Evolutionary conservation across 2,888 invertebrate genomes (phyloP).

Genomic region (Melangyna quadrimaculata): DNA sequence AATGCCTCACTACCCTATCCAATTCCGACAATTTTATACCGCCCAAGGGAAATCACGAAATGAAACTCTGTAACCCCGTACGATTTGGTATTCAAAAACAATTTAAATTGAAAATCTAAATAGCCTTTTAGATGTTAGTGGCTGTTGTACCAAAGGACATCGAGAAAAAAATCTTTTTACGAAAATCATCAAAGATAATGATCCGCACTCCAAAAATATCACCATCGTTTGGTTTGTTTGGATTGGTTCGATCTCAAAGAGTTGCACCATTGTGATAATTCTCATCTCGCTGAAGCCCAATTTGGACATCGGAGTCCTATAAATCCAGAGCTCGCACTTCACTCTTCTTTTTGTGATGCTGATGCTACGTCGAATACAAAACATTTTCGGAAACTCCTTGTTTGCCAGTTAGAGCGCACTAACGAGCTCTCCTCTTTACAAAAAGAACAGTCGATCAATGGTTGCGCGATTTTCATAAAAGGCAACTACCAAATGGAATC

Average conservation of each 20-base stretch:
- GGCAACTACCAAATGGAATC: slow-evolving; percentile 61
- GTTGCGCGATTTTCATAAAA: slow-evolving; percentile 67
- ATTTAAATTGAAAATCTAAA: slow-evolving; percentile 61
- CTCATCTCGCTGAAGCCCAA: not conserved
- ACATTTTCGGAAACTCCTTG: slow-evolving; percentile 63
- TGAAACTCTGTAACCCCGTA: not conserved
- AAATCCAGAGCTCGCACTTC: not conserved
- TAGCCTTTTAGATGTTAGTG: slow-evolving; percentile 38
- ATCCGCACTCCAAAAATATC: slow-evolving; percentile 66
- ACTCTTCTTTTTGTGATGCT: slow-evolving; percentile 8
- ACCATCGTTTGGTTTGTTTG: slow-evolving; percentile 18
- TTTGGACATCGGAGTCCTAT: not conserved
- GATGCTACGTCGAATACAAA: slow-evolving; percentile 49
- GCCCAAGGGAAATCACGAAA: slow-evolving; percentile 29
- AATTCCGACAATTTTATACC: not conserved
- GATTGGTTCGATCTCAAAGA: not conserved
- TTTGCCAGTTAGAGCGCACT: slow-evolving; percentile 47
- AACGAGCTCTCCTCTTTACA: slow-evolving; percentile 51
- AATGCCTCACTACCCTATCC: not conserved
- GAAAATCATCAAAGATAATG: slow-evolving; percentile 69
- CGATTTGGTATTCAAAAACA: slow-evolving; percentile 26
- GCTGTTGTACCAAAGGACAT: not conserved
- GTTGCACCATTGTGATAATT: slow-evolving; percentile 14
- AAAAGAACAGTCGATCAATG: slow-evolving; percentile 66
- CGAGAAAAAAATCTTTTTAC: not conserved